Evolutionary conservation across 2,888 invertebrate genomes (phyloP).

Genomic region (Ophioninae sp.): DNA sequence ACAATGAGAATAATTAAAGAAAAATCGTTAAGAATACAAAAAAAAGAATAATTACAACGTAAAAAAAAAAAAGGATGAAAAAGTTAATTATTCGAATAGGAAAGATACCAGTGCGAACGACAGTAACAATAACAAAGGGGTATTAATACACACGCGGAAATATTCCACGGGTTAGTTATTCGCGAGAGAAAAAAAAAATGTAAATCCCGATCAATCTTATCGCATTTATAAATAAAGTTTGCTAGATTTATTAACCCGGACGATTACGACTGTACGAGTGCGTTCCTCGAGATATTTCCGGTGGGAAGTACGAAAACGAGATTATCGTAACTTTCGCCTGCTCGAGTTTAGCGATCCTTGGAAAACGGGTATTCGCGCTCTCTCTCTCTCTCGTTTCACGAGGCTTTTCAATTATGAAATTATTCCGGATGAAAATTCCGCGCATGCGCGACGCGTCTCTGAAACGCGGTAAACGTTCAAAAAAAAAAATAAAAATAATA

Average conservation of each 20-base stretch:
- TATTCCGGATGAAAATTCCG: constrained; percentile 49
- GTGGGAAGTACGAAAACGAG: constrained; percentile 33
- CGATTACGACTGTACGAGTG: constrained; percentile 25
- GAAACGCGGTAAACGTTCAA: not conserved
- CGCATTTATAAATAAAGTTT: not conserved
- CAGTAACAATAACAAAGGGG: not conserved
- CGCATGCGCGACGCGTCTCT: not conserved
- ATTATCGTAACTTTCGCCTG: constrained; percentile 55
- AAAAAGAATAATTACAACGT: not conserved
- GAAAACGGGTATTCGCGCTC: constrained; percentile 23
- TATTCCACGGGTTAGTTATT: not conserved
- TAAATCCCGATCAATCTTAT: not conserved
- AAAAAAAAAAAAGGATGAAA: no score
- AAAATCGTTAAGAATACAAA: not conserved
- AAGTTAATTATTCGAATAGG: not conserved
- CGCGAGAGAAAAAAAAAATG: constrained; percentile 6
- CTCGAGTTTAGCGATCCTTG: constrained; percentile 40
- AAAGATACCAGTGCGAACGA: not conserved
- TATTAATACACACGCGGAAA: constrained; percentile 6
- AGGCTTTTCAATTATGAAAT: constrained; percentile 32
- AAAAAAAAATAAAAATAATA: no score
- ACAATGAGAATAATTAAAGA: not conserved
- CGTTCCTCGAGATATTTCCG: constrained; percentile 33
- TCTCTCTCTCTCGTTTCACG: constrained; percentile 13
- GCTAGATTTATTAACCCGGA: constrained; percentile 5